Evolutionary conservation across 2,797 vertebrate species (phyloP), one percentile per base, ranked within the genome.

Genomic region (Harpagifer antarcticus): DNA sequence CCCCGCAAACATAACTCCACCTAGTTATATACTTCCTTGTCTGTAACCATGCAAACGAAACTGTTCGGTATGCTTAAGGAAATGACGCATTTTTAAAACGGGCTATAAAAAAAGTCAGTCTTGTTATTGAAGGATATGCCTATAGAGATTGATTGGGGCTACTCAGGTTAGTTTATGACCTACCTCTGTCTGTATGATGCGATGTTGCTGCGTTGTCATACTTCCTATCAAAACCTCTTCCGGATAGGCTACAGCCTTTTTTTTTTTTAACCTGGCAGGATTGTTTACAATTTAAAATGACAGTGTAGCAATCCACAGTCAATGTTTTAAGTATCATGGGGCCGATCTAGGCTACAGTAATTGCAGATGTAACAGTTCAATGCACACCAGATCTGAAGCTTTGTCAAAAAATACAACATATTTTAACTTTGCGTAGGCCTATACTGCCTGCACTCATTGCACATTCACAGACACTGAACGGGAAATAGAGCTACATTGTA

Each of bases 401-500:
- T 12, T 50, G 57, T 60, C 11, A 72, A 40, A 40, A 64, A 64
- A 55, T 10, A 16, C 5, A 54, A 45, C 4, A 5, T n/a, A n/a
- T 15, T 4, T 61, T 37, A 45, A 27, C 50, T 23, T 20, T 43
- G 3, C 27, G 4, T 27, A 27, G 27, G 27, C 20, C 56, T 60
- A 44, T 60, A 44, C 33, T 40, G 27, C 5, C 20, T 50, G 10
- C 12, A 53, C 9, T n/a, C 4, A 16, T 8, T 23, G 13, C 3
- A 19, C 43, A 5, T 16, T 49, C 0, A 49, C 9, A 66, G 33
- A 78, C 48, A 77, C 44, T 11, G 20, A 62, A 49, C 63, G 72
- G 52, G 7, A 66, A 54, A 44, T 65, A 78, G 84, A 84, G 88
- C 90, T 93, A 94, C 91, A 92, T 90, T 69, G 13, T 92, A 88